Base-by-base conservation (phyloP, 2,797 vertebrate genomes). In the Adrianichthys oophorus region DNA sequence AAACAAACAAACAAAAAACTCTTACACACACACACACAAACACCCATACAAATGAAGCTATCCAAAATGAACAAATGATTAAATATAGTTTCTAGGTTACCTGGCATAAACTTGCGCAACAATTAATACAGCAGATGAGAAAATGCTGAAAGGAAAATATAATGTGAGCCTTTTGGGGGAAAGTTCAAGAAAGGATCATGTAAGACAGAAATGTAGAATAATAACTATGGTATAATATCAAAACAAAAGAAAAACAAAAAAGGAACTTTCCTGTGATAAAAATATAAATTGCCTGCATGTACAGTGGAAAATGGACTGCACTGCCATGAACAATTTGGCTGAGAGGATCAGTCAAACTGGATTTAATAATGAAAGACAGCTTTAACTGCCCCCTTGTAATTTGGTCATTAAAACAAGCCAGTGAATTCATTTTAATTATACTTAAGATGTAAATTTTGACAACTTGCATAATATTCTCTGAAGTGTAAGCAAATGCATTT, bases 91-190 rank as follows among this genome's bases (percentile, higher is more conserved):
- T 71, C 65, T 76, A 75, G 78, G 86, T 79, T 82, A 90, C 82
- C 88, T 88, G 85, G 85, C 78, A 81, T 76, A 78, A 73, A 80
- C 84, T 85, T 78, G 83, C 84, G 65, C 70, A 55, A 59, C 72
- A 83, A 90, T 91, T 89, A 84, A 92, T 91, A 89, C 56, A 76
- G 78, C 75, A 85, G 85, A 90, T 80, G 67, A 81, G 70, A 88
- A 81, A 56, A 74, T 69, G 72, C 65, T 79, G 79, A 52, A 73
- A 68, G 53, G 59, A 76, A 83, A 74, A 83, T 84, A 82, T 85
- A 87, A 84, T 84, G 59, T 74, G 56, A 23, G 66, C 74, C 73
- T 83, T 72, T 32, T 8, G 54, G 77, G 86, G 79, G 68, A 60
- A 58, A 55, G 66, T 79, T 83, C 69, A 84, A 85, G 56, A 63